Evolutionary conservation across 1,140 invertebrate genomes (phyloP), one percentile per base, ranked within the genome.

Genomic region (Calliphora vicina): DNA sequence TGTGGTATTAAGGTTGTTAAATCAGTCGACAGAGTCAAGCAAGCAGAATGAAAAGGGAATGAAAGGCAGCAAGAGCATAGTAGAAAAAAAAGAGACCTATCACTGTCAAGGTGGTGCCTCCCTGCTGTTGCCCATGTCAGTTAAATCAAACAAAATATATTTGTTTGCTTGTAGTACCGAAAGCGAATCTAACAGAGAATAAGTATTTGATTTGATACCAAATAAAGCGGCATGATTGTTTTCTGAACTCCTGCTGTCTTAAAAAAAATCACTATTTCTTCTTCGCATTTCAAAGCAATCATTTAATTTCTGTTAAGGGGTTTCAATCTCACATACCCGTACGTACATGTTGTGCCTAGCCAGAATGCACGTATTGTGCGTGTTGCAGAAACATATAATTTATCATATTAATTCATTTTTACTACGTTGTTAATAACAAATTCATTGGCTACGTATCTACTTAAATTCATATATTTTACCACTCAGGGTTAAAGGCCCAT

Each of bases 1-100:
- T 25, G 50, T 82, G 61, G 81, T 81, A 82, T 85, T 83, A 85
- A 86, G 85, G 86, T 87, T 85, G 85, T 87, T 87, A 87, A 84
- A 85, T 84, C 82, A 45, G 72, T 80, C 73, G 82, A 83, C 45
- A 83, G 57, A 67, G 61, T 67, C 4, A 67, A 67, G 23, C n/a
- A 25, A 6, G 20, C 6, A 23, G 61, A 67, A 50, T 5, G 10
- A 57, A 57, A 17, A 57, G 15, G 50, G n/a, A n/a, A 57, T 57
- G 13, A 57, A 57, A 57, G 13, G 45, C 13, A 57, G 15, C 17
- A 57, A 57, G 17, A 57, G 13, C 4, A 15, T 1, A 13, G 50
- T 5, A 57, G 6, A 57, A n/a, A 57, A 57, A 17, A n/a, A 17
- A 78, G 3, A 43, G 17, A 45, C 74, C 74, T 78, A 78, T 78